Evolutionary conservation across 2,113 vertebrate species (phyloP), one percentile per base, ranked within the genome.

Genomic region (Steatornis caripensis): DNA sequence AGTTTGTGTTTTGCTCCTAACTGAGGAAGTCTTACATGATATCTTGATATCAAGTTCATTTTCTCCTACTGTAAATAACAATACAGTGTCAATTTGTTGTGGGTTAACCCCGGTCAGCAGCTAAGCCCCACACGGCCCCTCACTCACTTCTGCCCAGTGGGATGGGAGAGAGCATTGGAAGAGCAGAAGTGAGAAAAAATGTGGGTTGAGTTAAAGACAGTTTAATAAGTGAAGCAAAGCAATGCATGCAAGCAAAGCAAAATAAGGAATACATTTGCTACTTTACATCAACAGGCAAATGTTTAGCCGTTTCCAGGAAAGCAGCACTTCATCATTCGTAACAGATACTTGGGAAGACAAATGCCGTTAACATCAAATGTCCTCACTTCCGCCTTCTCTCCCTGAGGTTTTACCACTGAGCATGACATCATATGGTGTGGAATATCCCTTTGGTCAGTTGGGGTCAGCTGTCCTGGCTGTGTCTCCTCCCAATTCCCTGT

Each of bases 271-370:
- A 36, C 1, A 9, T 26, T 69, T 18, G 30, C 22, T 48, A 41
- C 27, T 83, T 76, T 2, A 2, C 54, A 57, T 23, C 1, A 0
- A 34, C 26, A 46, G 46, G 43, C 37, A 87, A 34, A 81, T 11
- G 36, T 77, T 94, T 2, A 87, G 55, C 14, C 19, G 20, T n/a
- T 81, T 71, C 65, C 60, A 84, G 53, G 46, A 87, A 69, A 87
- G 13, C 0, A 3, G 32, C 10, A 15, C 53, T 82, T 36, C 53
- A 22, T 16, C 12, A n/a, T 15, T 60, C 1, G 0, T 12, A 55
- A 64, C 11, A 45, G 49, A 30, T 74, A 17, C 15, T n/a, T 53
- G 9, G 15, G 34, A 86, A 84, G 17, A 72, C 11, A 78, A 70
- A 84, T 0, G 3, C 14, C 5, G 1, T 43, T 43, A 76, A 30